phyloP scores from a whole-genome alignment of 2,888 invertebrate species.

The Cryptus armator region DNA sequence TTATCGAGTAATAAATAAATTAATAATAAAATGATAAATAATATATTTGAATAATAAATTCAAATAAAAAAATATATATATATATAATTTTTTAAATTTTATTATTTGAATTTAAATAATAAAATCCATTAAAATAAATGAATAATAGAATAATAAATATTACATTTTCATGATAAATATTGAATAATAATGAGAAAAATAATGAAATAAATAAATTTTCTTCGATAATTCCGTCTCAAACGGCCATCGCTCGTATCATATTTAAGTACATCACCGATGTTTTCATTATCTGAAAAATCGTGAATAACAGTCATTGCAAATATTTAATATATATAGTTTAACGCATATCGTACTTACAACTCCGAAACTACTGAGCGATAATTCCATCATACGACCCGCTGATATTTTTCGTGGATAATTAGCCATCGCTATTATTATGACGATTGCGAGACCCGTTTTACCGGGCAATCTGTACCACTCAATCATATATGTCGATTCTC shows the following conservation, averaged over 20 bases:
- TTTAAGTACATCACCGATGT: constrained; percentile 67
- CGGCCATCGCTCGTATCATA: constrained; percentile 54
- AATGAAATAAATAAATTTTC: not conserved
- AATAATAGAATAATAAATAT: too few species aligned
- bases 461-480: constrained; percentile 70
- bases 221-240: not conserved
- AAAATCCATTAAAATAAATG: too few species aligned
- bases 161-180: too few species aligned
- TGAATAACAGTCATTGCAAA: not conserved
- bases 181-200: too few species aligned
- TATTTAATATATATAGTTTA: too few species aligned
- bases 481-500: constrained; percentile 59
- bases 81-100: too few species aligned
- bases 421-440: constrained; percentile 66
- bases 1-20: too few species aligned
- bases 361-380: constrained; percentile 67
- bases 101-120: too few species aligned
- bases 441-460: constrained; percentile 50
- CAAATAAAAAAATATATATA: too few species aligned
- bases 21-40: too few species aligned
- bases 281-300: constrained; percentile 70
- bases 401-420: constrained; percentile 61
- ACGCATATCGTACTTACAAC: constrained; percentile 50
- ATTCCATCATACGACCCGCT: constrained; percentile 69
- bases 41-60: too few species aligned